A percentile compares a stretch with the other conserved stretches of the same genome.
Evolutionary conservation across 1,140 invertebrate species (phyloP).

Genomic region (Phortica variegata): DNA sequence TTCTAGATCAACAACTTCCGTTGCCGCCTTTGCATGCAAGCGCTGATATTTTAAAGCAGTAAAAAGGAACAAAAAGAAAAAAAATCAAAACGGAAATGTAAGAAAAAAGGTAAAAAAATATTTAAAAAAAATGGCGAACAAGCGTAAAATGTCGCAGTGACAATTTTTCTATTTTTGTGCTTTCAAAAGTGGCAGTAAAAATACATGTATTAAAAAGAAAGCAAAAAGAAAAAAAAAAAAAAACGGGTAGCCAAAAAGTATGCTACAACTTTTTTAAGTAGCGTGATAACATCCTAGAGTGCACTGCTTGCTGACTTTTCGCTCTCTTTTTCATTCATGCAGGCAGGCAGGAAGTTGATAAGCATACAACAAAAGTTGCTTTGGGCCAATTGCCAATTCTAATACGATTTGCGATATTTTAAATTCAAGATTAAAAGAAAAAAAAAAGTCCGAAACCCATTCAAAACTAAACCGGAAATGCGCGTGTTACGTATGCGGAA

Average conservation of each 20-base stretch:
- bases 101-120: constrained; percentile 15
- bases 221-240: constrained; percentile 17
- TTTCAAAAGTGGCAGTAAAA: constrained; percentile 12
- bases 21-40: no score
- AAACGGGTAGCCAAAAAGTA: constrained; percentile 6
- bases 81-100: constrained; percentile 3
- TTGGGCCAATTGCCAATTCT: constrained; percentile 53
- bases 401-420: constrained; percentile 48
- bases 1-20: no score
- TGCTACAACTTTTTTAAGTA: no score
- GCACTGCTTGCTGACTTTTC: no score
- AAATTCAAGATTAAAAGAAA: constrained; percentile 21
- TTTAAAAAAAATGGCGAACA: constrained; percentile 8
- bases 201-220: no score
- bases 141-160: constrained; percentile 23
- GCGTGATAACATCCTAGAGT: no score
- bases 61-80: constrained; percentile 4
- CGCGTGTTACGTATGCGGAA: constrained; percentile 32
- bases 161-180: no score
- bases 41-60: no score
- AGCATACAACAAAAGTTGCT: constrained; percentile 40
- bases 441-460: constrained; percentile 2
- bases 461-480: constrained; percentile 25
- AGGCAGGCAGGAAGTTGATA: constrained; percentile 10
- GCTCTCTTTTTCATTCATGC: no score